Conservation (phyloP, 2,113 vertebrate species). For the Gulo gulo region DNA sequence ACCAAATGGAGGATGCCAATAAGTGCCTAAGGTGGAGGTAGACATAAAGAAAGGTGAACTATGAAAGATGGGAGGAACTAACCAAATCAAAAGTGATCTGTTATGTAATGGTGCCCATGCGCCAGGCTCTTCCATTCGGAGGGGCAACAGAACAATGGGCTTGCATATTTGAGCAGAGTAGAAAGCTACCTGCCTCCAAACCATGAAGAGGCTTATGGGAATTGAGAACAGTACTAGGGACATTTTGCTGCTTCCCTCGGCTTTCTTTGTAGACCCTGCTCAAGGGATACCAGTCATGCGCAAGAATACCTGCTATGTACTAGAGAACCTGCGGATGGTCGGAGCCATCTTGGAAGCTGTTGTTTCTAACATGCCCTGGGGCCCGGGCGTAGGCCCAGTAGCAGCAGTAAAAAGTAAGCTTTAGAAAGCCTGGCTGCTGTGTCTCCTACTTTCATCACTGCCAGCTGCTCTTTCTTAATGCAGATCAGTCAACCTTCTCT, state of each 20-base stretch:
- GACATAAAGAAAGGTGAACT: background rate
- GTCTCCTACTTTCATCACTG: background rate
- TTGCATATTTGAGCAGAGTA: background rate
- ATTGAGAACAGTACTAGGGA: background rate
- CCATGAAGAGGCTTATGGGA: background rate
- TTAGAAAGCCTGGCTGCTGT: background rate
- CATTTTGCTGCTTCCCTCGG: background rate
- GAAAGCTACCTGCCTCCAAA: conserved; percentile 4
- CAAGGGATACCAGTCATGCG: background rate
- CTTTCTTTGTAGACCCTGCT: background rate
- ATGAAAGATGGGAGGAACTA: background rate
- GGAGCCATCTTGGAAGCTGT: background rate
- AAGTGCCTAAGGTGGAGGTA: background rate
- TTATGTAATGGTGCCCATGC: background rate
- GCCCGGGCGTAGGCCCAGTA: background rate
- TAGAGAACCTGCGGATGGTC: background rate
- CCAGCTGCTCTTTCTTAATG: background rate
- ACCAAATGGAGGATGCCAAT: background rate
- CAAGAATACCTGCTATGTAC: background rate
- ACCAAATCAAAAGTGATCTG: background rate
- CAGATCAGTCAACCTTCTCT: background rate
- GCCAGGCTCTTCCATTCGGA: background rate
- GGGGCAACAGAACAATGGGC: background rate
- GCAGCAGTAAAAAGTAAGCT: background rate
- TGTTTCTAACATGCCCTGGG: background rate